These are phyloP conservation scores for Balaeniceps rex DNA, from an alignment of 2,113 vertebrate genomes.

Conservation along the genomic window DNA sequence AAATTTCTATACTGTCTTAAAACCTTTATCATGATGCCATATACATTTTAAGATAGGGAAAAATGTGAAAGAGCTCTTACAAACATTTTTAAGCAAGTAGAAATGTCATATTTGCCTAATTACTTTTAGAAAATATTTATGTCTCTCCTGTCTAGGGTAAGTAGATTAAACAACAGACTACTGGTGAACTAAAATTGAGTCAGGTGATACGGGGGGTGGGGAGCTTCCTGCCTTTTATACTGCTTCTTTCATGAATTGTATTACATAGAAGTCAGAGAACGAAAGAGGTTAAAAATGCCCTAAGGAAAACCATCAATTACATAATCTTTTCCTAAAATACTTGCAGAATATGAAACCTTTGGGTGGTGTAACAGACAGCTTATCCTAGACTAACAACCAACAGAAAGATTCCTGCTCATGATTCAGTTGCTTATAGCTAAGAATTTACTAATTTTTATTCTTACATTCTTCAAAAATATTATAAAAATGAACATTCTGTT, in stretches of 20 bases:
- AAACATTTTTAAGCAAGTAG: background rate
- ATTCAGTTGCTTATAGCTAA: background rate
- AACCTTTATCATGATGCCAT: background rate
- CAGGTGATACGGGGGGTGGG: background rate
- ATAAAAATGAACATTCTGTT: background rate
- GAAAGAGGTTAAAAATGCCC: background rate
- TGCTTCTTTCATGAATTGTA: background rate
- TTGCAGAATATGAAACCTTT: background rate
- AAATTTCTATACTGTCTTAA: background rate
- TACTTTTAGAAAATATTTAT: background rate
- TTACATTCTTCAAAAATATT: background rate
- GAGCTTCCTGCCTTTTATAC: background rate
- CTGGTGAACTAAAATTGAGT: background rate
- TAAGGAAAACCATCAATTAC: background rate
- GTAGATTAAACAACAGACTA: background rate
- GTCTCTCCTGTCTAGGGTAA: background rate
- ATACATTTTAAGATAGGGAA: background rate
- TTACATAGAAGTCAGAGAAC: background rate
- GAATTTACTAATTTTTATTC: background rate
- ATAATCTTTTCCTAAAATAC: background rate
- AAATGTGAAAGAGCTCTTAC: background rate
- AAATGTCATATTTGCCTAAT: background rate
- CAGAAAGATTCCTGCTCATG: background rate
- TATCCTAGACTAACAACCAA: background rate
- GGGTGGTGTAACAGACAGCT: background rate